Base-by-base conservation (phyloP, 2,113 vertebrate species). In the Solea solea region DNA sequence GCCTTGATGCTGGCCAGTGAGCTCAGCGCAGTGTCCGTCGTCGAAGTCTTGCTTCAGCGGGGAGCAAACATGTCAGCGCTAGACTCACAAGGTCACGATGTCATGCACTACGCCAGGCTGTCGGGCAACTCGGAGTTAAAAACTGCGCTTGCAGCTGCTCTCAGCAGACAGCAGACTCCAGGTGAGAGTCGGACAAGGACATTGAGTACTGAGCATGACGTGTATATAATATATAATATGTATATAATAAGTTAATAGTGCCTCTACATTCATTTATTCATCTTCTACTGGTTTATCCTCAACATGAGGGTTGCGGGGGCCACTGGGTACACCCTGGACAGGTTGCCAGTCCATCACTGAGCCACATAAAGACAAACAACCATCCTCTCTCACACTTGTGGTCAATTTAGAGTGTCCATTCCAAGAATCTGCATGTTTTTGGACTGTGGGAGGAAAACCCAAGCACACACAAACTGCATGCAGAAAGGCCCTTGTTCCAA, bases 1-100 rank as follows among this genome's bases (percentile, higher is more conserved):
- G 92, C 94, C 45, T 89, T 98, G 80, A 98, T 99, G 94, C 83
- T 97, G 74, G 96, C 55, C 51, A 92, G 93, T 71, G 96, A 99
- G 91, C 88, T 82, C 68, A 93, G 88, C 57, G 92, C 75, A 27
- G 75, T 86, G 9, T 80, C 87, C 21, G 87, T 91, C 0, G 92
- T 94, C 25, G 96, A 98, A 62, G 80, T 93, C 42, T 93, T 99
- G 82, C 82, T 96, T 59, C 94, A 85, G 64, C 93, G 92, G 74
- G 95, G 95, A 70, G 96, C 96, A 40, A 94, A 96, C 74, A 66
- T 94, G 74, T 90, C 60, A 16, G 88, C 93, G 15, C 87, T 94
- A 12, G 98, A 99, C 72, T 90, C 94, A 34, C 93, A 97, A 58
- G 97, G 95, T 80, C 95, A 96, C 7, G 94, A 95, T 70, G 95